Conservation (phyloP, 2,113 vertebrate genomes). For the Clarias gariepinus region DNA sequence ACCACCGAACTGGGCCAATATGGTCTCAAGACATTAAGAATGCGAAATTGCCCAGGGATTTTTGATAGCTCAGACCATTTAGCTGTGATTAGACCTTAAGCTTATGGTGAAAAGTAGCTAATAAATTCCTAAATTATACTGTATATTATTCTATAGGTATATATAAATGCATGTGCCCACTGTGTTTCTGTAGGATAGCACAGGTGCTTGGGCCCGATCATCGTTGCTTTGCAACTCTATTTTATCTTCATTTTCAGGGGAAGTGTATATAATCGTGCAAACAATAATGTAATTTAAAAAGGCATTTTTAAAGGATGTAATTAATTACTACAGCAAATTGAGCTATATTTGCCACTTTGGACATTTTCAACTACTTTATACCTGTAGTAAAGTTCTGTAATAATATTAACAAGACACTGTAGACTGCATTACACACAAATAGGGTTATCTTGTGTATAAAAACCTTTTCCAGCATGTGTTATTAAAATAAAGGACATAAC, state of each 20-base stretch:
- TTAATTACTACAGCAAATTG: not conserved
- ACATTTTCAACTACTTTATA: not conserved
- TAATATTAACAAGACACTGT: not conserved
- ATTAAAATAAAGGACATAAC: not conserved
- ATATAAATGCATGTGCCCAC: too few species aligned
- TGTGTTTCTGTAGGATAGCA: too few species aligned
- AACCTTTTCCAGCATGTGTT: not conserved
- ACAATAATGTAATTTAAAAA: not conserved
- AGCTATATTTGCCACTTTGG: not conserved
- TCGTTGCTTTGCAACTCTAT: not conserved
- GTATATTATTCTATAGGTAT: too few species aligned
- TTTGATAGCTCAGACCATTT: too few species aligned
- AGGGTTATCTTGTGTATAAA: not conserved
- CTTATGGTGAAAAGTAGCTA: too few species aligned
- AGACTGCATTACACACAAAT: not conserved
- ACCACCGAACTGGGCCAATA: too few species aligned
- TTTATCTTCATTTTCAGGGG: not conserved
- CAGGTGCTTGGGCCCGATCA: too few species aligned
- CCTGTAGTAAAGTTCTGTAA: not conserved
- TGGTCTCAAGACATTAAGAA: too few species aligned
- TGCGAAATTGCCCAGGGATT: too few species aligned
- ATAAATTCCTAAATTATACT: too few species aligned
- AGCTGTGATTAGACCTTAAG: too few species aligned
- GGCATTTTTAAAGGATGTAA: not conserved
- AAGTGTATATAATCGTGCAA: not conserved